Base-by-base conservation (phyloP, 2,113 vertebrate genomes). In the Dascyllus trimaculatus region DNA sequence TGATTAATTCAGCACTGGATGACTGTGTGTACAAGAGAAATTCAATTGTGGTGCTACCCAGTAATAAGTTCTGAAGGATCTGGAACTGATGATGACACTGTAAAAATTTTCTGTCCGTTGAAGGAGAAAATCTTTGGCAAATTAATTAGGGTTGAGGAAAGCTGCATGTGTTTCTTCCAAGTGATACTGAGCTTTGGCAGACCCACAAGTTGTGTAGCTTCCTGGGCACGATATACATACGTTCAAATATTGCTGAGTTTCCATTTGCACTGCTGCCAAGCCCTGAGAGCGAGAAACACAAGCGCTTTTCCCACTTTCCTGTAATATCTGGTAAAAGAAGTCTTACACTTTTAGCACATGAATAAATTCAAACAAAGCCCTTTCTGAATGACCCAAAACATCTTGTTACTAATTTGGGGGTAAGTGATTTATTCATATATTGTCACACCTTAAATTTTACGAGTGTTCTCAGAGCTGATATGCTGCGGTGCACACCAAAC, bases 101-200 rank as follows among this genome's bases (percentile, higher is more conserved):
- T 17, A 43, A 32, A 15, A 64, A 46, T 53, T 46, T 21, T 59
- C 18, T 13, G 18, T 67, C 48, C 60, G 14, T 57, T 5, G 51
- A 26, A 53, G 54, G 40, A 4, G 18, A 13, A 54, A 71, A 52
- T 48, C 51, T 40, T 14, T 4, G 29, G 32, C n/a, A 54, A 59
- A 69, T 51, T 24, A 43, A 85, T 54, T 35, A 32, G 57, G 29
- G 59, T 54, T 72, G 38, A 76, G 43, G 45, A 60, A 40, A 45
- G 58, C 46, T 35, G 4, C 2, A 1, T 66, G 58, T 46, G 10
- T 15, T 0, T 64, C 17, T 6, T 64, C 49, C 24, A 60, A 13
- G 35, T 69, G 63, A 56, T 49, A 19, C 11, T 24, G 17, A 52
- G 25, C 24, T 70, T 26, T 24, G 21, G 59, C 38, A 70, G 52